Conservation (phyloP, 2,888 invertebrate species). For the Lasioglossum figueresi region DNA sequence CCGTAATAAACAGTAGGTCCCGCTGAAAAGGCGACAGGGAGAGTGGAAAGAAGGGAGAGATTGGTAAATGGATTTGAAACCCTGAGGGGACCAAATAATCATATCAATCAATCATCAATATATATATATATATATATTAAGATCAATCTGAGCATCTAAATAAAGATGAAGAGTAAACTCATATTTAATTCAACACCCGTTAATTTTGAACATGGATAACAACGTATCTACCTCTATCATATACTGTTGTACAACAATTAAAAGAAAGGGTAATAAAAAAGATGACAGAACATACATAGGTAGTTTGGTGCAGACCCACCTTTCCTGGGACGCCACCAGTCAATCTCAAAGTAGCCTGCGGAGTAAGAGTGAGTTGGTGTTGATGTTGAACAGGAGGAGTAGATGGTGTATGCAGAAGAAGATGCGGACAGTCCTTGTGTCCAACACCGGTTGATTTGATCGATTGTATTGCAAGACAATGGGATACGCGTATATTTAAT, state of each 20-base stretch:
- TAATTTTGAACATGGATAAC: conserved; percentile 53
- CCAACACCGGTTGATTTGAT: conserved; percentile 81
- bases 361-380: conserved; percentile 86
- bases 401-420: conserved; percentile 88
- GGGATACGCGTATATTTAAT: conserved; percentile 81
- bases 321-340: conserved; percentile 99
- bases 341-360: conserved; percentile 98
- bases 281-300: conserved; percentile 84
- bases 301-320: conserved; percentile 89
- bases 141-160: conserved; percentile 39
- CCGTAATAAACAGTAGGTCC: no score
- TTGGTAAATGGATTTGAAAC: no score
- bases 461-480: conserved; percentile 80
- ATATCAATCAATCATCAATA: no score
- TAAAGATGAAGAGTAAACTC: conserved; percentile 49
- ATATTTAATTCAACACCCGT: conserved; percentile 66
- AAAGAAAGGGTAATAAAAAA: conserved; percentile 79
- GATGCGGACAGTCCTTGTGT: conserved; percentile 88
- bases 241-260: conserved; percentile 71
- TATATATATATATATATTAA: neutral
- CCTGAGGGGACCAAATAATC: no score
- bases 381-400: conserved; percentile 83
- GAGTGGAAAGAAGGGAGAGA: no score
- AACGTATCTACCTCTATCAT: conserved; percentile 72
- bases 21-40: no score